Percentiles rank a stretch among this genome's conserved stretches.
Evolutionary conservation across 2,888 invertebrate species (phyloP).

Genomic region (Leptopilina drosophilae): DNA sequence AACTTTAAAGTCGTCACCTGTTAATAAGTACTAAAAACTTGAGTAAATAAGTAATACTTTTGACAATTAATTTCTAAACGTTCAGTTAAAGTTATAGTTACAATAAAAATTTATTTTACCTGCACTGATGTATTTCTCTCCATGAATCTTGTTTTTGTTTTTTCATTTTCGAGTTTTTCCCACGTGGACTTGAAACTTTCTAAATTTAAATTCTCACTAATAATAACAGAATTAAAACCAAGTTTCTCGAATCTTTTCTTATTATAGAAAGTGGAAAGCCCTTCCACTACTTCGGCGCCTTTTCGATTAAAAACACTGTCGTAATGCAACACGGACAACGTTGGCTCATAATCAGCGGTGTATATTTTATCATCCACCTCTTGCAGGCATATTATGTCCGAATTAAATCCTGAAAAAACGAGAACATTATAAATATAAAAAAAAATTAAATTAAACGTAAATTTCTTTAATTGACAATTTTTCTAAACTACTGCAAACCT

Average conservation of each 20-base stretch:
- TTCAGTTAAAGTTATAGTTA: constrained; percentile 47
- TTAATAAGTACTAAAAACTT: constrained; percentile 44
- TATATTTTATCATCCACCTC: constrained; percentile 93
- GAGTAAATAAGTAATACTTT: neutral
- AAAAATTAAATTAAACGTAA: neutral
- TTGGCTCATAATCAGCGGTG: constrained; percentile 81
- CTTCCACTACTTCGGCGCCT: constrained; percentile 87
- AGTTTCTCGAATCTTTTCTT: constrained; percentile 83
- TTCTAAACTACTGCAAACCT: constrained; percentile 78
- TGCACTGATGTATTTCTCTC: constrained; percentile 84
- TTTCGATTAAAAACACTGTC: constrained; percentile 84
- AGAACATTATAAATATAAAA: too few relatives aligned
- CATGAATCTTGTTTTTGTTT: constrained; percentile 80
- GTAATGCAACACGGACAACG: constrained; percentile 80
- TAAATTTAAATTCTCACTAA: constrained; percentile 81
- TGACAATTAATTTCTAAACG: neutral
- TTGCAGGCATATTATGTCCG: constrained; percentile 93
- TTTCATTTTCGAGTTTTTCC: constrained; percentile 81
- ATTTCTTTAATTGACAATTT: neutral
- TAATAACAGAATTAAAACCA: constrained; percentile 79
- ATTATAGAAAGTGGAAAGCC: constrained; percentile 88
- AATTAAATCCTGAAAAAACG: constrained; percentile 86
- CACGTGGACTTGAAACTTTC: constrained; percentile 81
- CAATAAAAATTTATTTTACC: constrained; percentile 66
- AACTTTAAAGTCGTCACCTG: constrained; percentile 80